Evolutionary conservation across 2,888 invertebrate genomes (phyloP), one percentile per base, ranked within the genome.

Genomic region (Lasioglossum villosulum): DNA sequence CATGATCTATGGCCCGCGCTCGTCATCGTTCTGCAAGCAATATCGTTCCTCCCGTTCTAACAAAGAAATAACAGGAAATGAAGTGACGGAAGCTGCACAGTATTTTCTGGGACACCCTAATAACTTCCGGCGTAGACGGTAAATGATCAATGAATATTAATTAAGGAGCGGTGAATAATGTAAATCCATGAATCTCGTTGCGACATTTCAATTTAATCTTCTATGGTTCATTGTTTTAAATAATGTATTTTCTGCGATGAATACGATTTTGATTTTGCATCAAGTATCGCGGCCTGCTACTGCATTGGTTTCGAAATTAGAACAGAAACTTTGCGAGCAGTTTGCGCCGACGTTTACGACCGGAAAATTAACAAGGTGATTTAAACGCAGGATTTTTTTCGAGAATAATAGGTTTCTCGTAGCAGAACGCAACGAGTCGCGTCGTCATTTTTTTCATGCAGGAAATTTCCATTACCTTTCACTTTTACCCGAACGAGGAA

Each of bases 21-120:
- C 42, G 68, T 68, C 37, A 37, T 68, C 68, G 68, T 68, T 23
- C 68, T 37, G 34, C 68, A 8, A 68, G 68, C 68, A 68, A 68
- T 68, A 68, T 68, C 37, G 68, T 68, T 68, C 19, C 68, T 19
- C 56, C 68, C 23, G 68, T 37, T 23, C 4, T 68, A 68, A 68
- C 37, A 68, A 68, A 34, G 68, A 37, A 68, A 68, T 23, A 23
- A 34, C 68, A 68, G 68, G 68, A 68, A 68, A 68, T 23, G 37
- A 68, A 37, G 34, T 37, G 68, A 37, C 68, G 68, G 68, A 68
- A 68, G 68, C 37, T 68, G 34, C 23, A 23, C 68, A 37, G 37
- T 68, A 68, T 68, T 68, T 68, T 68, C 68, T 34, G 34, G 68
- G 68, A 68, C 68, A 68, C 68, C 68, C 37, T 68, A 68, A 68